phyloP scores from a whole-genome alignment of 2,888 invertebrate genomes.

The Morinoia aosen region DNA sequence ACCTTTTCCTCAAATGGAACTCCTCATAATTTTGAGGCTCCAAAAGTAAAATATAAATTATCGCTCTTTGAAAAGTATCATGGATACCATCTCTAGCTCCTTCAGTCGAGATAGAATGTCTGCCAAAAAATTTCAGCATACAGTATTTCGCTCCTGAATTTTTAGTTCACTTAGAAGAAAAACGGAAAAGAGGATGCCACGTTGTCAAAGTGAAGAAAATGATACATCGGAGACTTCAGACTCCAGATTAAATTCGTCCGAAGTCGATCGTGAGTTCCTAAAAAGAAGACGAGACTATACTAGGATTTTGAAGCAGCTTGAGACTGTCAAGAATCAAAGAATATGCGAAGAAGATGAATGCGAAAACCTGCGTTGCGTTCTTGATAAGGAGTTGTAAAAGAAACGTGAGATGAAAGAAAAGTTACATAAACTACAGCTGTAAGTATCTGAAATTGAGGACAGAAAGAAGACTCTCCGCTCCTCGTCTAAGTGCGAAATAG shows the following conservation, averaged over 20 bases:
- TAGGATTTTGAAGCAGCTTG: slow-evolving; percentile 14
- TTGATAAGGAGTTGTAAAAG: background rate
- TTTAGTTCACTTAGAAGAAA: background rate
- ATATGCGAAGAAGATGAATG: slow-evolving; percentile 29
- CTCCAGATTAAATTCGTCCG: background rate
- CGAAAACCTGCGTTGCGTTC: slow-evolving; percentile 15
- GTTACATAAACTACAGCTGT: background rate
- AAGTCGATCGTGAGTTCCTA: background rate
- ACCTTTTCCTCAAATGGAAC: too few relatives aligned
- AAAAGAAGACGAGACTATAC: slow-evolving; percentile 24
- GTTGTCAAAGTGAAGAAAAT: background rate
- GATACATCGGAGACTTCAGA: background rate
- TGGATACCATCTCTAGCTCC: background rate
- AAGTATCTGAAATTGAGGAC: background rate
- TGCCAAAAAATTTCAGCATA: background rate
- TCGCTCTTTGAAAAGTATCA: background rate
- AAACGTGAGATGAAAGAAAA: slow-evolving; percentile 29
- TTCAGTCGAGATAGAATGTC: background rate
- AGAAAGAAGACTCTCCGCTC: slow-evolving; percentile 19
- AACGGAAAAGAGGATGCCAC: background rate
- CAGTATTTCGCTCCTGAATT: background rate
- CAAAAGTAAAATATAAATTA: background rate
- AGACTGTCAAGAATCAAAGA: slow-evolving; percentile 1
- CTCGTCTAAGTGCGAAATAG: background rate
- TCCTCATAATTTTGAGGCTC: background rate